Evolutionary conservation across 2,888 invertebrate species (phyloP).

Genomic region (Teleogryllus oceanicus): DNA sequence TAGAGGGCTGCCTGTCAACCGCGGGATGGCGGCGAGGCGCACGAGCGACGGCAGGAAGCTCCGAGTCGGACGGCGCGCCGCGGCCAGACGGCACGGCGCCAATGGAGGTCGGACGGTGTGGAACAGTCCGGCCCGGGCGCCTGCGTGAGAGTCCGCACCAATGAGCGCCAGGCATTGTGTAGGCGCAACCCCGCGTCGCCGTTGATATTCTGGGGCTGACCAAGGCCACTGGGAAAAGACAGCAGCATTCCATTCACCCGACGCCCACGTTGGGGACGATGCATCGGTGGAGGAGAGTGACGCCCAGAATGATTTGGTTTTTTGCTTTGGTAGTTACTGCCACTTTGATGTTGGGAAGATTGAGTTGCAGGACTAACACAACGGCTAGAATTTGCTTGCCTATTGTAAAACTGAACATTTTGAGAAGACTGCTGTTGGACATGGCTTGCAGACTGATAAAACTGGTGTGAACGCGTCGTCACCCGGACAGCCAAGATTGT

Average conservation of each 20-base stretch:
- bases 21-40: no score
- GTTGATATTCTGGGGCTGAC: no score
- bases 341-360: neutral
- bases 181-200: no score
- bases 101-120: no score
- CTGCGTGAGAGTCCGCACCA: no score
- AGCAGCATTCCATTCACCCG: conserved; percentile 21
- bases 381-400: conserved; percentile 12
- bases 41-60: no score
- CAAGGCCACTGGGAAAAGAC: conserved; percentile 22
- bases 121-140: no score
- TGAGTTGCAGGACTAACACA: neutral
- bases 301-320: conserved; percentile 28
- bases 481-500: no score
- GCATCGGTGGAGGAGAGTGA: conserved; percentile 29
- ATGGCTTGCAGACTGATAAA: conserved; percentile 20
- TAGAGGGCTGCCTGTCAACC: no score
- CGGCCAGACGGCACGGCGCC: no score
- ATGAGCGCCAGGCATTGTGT: no score
- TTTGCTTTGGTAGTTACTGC: conserved; percentile 28
- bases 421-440: conserved; percentile 24
- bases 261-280: conserved; percentile 25
- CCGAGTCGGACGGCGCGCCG: no score
- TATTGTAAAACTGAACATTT: conserved; percentile 26
- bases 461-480: conserved; percentile 23